Percentiles rank a stretch among this genome's conserved stretches.
phyloP scores from a whole-genome alignment of 2,797 vertebrate species.

The Arrhamphus sclerolepis region DNA sequence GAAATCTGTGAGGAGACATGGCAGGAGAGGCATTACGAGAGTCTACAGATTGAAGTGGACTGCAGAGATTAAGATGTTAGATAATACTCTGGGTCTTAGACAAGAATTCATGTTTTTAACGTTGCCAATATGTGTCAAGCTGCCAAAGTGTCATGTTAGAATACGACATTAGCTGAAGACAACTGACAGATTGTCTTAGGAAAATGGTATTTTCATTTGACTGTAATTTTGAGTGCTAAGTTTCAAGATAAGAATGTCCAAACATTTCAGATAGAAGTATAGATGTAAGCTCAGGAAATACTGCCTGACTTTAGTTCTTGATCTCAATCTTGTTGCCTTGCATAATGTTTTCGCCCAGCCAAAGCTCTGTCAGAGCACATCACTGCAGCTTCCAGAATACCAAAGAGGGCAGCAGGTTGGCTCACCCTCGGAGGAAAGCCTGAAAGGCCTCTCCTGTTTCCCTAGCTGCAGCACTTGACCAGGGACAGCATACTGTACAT shows the following conservation, averaged over 20 bases:
- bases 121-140: too few relatives aligned
- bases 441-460: slow-evolving; percentile 71
- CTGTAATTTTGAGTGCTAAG: too few relatives aligned
- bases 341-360: slow-evolving; percentile 14
- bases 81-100: too few relatives aligned
- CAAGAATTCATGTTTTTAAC: too few relatives aligned
- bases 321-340: slow-evolving; percentile 7
- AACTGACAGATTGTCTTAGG: not conserved
- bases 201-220: not conserved
- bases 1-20: slow-evolving; percentile 28
- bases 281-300: too few relatives aligned
- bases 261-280: not conserved
- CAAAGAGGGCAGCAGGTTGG: slow-evolving; percentile 65
- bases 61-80: not conserved
- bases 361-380: slow-evolving; percentile 28
- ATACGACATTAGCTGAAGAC: not conserved
- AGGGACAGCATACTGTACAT: slow-evolving; percentile 72
- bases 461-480: slow-evolving; percentile 54
- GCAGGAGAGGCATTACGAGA: slow-evolving; percentile 12
- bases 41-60: not conserved
- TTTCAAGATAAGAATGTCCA: not conserved
- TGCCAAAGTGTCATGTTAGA: too few relatives aligned
- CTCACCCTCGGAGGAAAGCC: slow-evolving; percentile 69
- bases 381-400: slow-evolving; percentile 53
- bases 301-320: not conserved